Percentiles rank a stretch among this genome's conserved stretches.
Evolutionary conservation across 2,888 invertebrate genomes (phyloP).

Genomic region (Heliconius aoede): DNA sequence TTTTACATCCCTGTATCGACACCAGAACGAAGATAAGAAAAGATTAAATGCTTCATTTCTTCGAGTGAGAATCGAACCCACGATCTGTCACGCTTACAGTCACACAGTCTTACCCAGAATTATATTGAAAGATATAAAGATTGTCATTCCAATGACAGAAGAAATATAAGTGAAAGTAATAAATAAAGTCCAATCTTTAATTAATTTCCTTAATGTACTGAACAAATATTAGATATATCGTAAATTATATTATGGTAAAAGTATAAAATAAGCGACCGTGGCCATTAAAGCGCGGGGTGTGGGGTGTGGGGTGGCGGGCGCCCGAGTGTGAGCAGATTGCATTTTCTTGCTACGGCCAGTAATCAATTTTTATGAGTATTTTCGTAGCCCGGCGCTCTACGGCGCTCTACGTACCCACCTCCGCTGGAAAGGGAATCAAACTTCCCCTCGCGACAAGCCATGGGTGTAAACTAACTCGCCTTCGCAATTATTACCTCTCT

Average conservation of each 20-base stretch:
- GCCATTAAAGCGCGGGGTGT: conserved; percentile 64
- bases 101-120: neutral
- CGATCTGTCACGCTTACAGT: too few relatives aligned
- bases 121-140: neutral
- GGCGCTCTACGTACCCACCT: conserved; percentile 52
- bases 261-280: conserved; percentile 68
- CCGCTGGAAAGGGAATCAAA: conserved; percentile 45
- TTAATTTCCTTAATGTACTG: conserved; percentile 41
- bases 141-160: neutral
- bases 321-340: conserved; percentile 70
- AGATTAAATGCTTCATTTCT: too few relatives aligned
- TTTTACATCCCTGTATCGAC: too few relatives aligned
- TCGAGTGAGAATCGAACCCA: too few relatives aligned
- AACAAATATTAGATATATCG: conserved; percentile 52
- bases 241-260: conserved; percentile 66
- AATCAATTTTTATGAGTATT: conserved; percentile 81
- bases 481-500: conserved; percentile 44
- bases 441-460: conserved; percentile 44
- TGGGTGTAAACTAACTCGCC: conserved; percentile 43
- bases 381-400: conserved; percentile 66
- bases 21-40: too few relatives aligned
- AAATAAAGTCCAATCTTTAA: conserved; percentile 31
- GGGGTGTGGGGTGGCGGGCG: conserved; percentile 51
- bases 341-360: conserved; percentile 78
- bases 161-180: neutral